Percentiles rank a stretch among this genome's conserved stretches.
These are phyloP conservation scores for Amphiura filiformis DNA, from an alignment of 35 echinoderm and acorn worm species.

Conservation along the genomic window DNA sequence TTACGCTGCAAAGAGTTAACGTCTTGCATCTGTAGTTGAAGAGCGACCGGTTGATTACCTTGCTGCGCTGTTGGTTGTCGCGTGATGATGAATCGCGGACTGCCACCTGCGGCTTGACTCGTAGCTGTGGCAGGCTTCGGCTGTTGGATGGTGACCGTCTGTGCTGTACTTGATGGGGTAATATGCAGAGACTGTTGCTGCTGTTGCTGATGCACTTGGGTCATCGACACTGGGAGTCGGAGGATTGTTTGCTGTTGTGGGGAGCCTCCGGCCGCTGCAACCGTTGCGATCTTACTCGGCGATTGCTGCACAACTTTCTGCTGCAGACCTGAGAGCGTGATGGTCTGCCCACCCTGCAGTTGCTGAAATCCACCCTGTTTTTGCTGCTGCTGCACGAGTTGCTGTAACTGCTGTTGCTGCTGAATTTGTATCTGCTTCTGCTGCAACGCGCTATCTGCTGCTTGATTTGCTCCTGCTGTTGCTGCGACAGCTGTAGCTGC, in stretches of 20 bases:
- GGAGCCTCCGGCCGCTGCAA: not conserved
- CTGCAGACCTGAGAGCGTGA: not conserved
- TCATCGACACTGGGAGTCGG: not conserved
- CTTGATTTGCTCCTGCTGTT: not conserved
- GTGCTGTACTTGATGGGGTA: not conserved
- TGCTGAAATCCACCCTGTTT: not conserved
- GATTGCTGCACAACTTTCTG: not conserved
- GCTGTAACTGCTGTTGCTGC: slow-evolving; percentile 21
- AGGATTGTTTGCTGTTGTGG: not conserved
- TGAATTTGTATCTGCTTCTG: slow-evolving; percentile 14
- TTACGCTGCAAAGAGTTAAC: slow-evolving; percentile 23
- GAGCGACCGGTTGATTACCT: slow-evolving; percentile 13
- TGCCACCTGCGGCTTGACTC: not conserved
- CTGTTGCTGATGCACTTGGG: not conserved
- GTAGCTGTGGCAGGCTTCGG: not conserved
- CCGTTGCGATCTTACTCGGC: not conserved
- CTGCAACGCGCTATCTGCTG: slow-evolving; percentile 27
- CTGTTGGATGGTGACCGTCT: not conserved
- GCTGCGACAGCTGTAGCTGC: slow-evolving; percentile 1
- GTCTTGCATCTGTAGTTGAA: slow-evolving; percentile 33
- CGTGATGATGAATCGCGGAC: not conserved
- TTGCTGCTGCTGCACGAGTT: not conserved
- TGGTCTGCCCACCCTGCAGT: not conserved
- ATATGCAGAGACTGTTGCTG: not conserved
- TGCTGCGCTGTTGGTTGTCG: slow-evolving; percentile 16